Evolutionary conservation across 2,113 vertebrate species (phyloP).

Genomic region (Pandion haliaetus): DNA sequence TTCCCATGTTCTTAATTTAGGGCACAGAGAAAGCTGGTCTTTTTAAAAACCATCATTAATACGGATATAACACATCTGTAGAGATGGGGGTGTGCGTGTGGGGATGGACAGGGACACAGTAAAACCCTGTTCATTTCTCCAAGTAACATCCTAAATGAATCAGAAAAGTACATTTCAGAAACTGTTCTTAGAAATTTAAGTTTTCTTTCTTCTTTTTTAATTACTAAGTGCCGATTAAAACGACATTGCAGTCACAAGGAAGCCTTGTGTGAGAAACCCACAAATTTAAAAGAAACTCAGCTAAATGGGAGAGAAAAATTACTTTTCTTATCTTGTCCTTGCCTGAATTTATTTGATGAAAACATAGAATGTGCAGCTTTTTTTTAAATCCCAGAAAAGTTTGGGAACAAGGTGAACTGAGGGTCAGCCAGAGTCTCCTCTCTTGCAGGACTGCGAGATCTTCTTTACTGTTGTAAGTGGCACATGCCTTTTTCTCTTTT

Average conservation of each 20-base stretch:
- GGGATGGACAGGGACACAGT: background rate
- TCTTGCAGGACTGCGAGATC: background rate
- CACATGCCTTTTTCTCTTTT: background rate
- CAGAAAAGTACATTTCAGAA: background rate
- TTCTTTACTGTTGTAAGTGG: background rate
- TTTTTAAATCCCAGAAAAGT: background rate
- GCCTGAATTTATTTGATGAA: background rate
- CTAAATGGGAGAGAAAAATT: background rate
- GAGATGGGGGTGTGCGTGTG: background rate
- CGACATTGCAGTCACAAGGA: background rate
- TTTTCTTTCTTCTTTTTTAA: background rate
- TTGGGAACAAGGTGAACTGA: background rate
- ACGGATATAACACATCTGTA: rapidly evolving
- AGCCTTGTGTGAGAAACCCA: background rate
- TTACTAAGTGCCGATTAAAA: background rate
- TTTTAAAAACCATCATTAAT: background rate
- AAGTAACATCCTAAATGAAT: background rate
- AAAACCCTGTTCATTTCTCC: background rate
- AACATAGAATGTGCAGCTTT: background rate
- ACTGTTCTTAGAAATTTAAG: background rate
- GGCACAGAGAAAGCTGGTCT: background rate
- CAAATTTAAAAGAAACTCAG: background rate
- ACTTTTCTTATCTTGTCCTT: background rate
- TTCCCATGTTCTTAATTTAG: background rate
- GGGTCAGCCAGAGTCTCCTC: background rate